A percentile compares a stretch with the other conserved stretches of the same genome.
phyloP scores from a whole-genome alignment of 1,140 invertebrate species.

The Bombus pyrosoma region DNA sequence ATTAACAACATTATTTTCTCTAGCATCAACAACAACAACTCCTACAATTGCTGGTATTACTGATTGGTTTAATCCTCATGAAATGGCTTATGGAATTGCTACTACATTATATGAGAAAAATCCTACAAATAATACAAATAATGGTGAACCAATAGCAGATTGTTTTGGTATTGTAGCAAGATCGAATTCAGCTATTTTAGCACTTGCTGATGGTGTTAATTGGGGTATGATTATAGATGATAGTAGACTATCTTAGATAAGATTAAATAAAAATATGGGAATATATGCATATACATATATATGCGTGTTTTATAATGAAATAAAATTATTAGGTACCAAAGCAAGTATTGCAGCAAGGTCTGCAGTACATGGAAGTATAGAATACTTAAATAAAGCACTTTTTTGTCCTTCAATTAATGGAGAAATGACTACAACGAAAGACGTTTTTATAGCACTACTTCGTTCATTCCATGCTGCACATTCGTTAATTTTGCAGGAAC shows the following conservation, averaged over 20 bases:
- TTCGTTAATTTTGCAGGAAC: slow-evolving; percentile 92
- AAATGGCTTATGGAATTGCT: slow-evolving; percentile 87
- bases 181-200: slow-evolving; percentile 90
- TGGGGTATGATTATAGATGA: slow-evolving; percentile 87
- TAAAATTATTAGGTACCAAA: slow-evolving; percentile 85
- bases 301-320: neutral
- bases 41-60: slow-evolving; percentile 85
- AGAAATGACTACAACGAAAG: slow-evolving; percentile 79
- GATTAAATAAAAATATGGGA: neutral
- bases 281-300: neutral
- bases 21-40: slow-evolving; percentile 53
- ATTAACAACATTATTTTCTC: neutral
- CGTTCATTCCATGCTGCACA: slow-evolving; percentile 94
- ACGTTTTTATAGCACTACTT: slow-evolving; percentile 91
- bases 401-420: slow-evolving; percentile 82
- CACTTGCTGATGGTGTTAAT: slow-evolving; percentile 96
- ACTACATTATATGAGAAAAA: slow-evolving; percentile 91
- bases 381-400: slow-evolving; percentile 91
- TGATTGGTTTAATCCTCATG: slow-evolving; percentile 87
- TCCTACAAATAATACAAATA: slow-evolving; percentile 88
- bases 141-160: slow-evolving; percentile 95
- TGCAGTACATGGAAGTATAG: slow-evolving; percentile 93
- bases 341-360: slow-evolving; percentile 94
- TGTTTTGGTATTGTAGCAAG: slow-evolving; percentile 93
- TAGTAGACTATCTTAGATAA: neutral